A percentile compares a stretch with the other conserved stretches of the same genome.
These are phyloP conservation scores for Micromys minutus DNA, from an alignment of 2,113 vertebrate species.

Conservation along the genomic window DNA sequence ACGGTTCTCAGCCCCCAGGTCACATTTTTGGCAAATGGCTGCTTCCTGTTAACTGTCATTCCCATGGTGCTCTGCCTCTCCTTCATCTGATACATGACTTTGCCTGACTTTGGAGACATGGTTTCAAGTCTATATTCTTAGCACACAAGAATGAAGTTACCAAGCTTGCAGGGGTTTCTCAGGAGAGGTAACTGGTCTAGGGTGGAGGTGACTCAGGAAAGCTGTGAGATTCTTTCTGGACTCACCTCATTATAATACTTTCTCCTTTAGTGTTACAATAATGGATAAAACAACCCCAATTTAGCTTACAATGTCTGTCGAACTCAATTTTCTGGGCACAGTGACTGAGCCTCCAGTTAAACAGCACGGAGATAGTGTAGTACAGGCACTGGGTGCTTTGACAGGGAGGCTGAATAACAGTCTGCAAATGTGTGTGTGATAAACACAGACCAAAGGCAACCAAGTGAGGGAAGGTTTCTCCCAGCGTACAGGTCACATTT, in stretches of 20 bases:
- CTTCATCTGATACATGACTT: neutral
- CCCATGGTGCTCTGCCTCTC: neutral
- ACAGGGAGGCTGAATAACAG: neutral
- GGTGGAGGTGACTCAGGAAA: neutral
- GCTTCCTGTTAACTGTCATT: conserved; percentile 25
- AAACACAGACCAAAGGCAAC: neutral
- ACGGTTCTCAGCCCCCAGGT: neutral
- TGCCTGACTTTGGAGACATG: conserved; percentile 12
- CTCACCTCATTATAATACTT: neutral
- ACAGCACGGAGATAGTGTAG: neutral
- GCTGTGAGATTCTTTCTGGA: neutral
- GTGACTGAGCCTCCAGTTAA: neutral
- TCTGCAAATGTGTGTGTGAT: neutral
- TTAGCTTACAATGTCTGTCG: neutral
- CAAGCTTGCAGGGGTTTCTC: neutral
- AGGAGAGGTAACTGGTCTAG: neutral
- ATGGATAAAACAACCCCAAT: neutral
- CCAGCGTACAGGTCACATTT: neutral
- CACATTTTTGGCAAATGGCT: conserved; percentile 57
- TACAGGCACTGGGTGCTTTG: neutral
- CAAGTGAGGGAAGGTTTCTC: too few species aligned
- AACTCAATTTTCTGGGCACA: neutral
- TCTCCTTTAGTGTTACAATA: neutral
- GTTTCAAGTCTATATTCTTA: neutral
- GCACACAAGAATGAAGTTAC: neutral